Percentiles rank a stretch among this genome's conserved stretches.
These are phyloP conservation scores for Bombus confusus DNA, from an alignment of 1,140 invertebrate genomes.

Conservation along the genomic window DNA sequence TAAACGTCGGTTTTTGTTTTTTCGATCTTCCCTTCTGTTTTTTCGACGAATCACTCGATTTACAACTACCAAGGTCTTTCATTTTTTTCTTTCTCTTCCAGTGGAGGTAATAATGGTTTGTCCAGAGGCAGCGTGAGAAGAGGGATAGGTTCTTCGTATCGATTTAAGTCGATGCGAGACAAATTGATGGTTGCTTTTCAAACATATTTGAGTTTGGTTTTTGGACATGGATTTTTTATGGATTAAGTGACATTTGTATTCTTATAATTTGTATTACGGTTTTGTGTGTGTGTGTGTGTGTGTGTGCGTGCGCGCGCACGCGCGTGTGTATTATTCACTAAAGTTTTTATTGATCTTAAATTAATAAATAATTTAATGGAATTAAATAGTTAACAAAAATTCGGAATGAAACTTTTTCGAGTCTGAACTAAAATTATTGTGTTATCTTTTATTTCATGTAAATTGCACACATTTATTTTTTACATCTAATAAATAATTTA, in stretches of 20 bases:
- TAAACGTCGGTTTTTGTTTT: not conserved
- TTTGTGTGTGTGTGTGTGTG: too few relatives aligned
- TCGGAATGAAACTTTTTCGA: too few relatives aligned
- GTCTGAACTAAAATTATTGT: not conserved
- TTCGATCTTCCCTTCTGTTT: slow-evolving; percentile 20
- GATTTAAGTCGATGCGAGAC: not conserved
- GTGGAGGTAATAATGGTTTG: not conserved
- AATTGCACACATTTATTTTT: not conserved
- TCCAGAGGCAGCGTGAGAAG: not conserved
- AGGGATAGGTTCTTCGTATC: not conserved
- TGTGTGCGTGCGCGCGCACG: too few relatives aligned
- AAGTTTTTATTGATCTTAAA: not conserved
- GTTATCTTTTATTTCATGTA: not conserved
- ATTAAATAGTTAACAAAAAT: too few relatives aligned
- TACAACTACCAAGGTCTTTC: slow-evolving; percentile 6
- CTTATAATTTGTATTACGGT: not conserved
- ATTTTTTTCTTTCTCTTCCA: not conserved
- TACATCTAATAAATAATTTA: not conserved
- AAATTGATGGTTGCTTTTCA: not conserved
- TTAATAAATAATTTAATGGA: too few relatives aligned
- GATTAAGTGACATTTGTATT: not conserved
- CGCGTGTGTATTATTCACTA: too few relatives aligned
- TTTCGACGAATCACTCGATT: not conserved
- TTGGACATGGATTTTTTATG: not conserved
- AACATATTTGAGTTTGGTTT: not conserved